Conservation (phyloP, 2,888 invertebrate genomes). For the Eugnorisma glareosa region DNA sequence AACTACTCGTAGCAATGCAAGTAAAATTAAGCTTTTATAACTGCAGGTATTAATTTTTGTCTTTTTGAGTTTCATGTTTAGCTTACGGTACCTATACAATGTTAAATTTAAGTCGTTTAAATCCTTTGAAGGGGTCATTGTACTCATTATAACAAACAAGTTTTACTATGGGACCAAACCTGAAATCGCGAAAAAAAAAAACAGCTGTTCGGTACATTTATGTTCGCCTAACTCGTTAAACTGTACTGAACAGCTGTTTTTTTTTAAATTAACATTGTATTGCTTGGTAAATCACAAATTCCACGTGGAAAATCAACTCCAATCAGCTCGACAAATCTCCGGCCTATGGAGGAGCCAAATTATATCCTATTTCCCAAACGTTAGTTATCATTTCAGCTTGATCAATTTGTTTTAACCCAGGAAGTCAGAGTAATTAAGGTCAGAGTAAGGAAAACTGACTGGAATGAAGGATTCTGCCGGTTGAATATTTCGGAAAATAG, state of each 20-base stretch:
- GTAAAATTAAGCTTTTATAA: background rate
- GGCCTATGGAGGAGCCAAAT: background rate
- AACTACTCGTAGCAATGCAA: background rate
- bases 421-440: conserved; percentile 24
- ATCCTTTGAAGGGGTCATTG: too few relatives aligned
- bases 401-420: conserved; percentile 21
- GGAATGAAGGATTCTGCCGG: conserved; percentile 7
- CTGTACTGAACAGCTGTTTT: too few relatives aligned
- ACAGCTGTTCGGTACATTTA: too few relatives aligned
- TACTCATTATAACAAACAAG: too few relatives aligned
- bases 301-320: background rate
- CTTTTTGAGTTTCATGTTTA: background rate
- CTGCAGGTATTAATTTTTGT: background rate
- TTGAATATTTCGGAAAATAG: conserved; percentile 25
- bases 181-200: too few relatives aligned
- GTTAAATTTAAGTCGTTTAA: too few relatives aligned
- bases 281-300: background rate
- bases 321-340: background rate
- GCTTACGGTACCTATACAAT: too few relatives aligned
- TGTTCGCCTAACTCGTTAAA: too few relatives aligned
- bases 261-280: too few relatives aligned
- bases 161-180: too few relatives aligned
- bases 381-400: conserved; percentile 21
- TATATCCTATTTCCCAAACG: background rate
- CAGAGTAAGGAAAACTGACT: conserved; percentile 37